Evolutionary conservation across 1,140 invertebrate species (phyloP).

Genomic region (Heliconius hewitsoni): DNA sequence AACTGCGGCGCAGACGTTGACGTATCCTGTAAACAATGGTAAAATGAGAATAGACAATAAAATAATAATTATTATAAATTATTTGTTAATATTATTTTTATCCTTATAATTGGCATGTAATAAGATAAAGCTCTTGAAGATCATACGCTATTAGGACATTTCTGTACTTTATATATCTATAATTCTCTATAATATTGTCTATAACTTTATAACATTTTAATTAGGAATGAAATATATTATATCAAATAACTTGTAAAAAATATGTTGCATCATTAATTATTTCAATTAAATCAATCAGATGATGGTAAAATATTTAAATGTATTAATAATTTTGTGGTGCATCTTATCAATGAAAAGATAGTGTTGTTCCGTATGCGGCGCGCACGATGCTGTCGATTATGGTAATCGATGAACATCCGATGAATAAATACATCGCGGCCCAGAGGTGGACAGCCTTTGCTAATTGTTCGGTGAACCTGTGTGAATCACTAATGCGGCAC

Average conservation of each 20-base stretch:
- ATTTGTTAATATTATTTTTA: no score
- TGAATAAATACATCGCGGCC: constrained; percentile 75
- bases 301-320: neutral
- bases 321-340: constrained; percentile 47
- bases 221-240: no score
- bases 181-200: no score
- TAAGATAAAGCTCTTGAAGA: no score
- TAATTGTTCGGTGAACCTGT: constrained; percentile 76
- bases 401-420: constrained; percentile 78
- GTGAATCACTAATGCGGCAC: constrained; percentile 71
- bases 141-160: no score
- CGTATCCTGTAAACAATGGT: constrained; percentile 55
- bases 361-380: constrained; percentile 67
- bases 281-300: no score
- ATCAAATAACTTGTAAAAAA: no score
- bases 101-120: no score
- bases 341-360: constrained; percentile 65
- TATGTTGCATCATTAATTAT: no score
- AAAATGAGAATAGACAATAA: neutral
- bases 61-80: neutral
- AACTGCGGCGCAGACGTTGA: constrained; percentile 74
- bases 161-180: no score
- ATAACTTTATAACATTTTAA: no score
- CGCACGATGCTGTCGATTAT: constrained; percentile 74
- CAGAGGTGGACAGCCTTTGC: constrained; percentile 79